Percentiles rank a stretch among this genome's conserved stretches.
phyloP scores from a whole-genome alignment of 2,113 vertebrate genomes.

The Podiceps cristatus region DNA sequence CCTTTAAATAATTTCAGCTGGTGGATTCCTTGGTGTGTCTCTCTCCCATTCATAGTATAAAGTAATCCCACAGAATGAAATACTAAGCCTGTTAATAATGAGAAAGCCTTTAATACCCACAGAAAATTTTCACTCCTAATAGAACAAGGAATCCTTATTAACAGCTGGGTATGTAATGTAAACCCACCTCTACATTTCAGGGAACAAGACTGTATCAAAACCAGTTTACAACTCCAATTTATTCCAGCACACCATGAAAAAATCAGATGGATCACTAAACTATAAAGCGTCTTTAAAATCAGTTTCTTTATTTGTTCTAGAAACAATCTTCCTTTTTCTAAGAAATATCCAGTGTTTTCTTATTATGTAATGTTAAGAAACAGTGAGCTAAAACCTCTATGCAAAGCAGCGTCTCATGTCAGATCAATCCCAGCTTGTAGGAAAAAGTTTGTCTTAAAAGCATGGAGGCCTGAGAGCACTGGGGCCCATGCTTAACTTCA shows the following conservation, averaged over 20 bases:
- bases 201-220: neutral
- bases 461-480: neutral
- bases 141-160: neutral
- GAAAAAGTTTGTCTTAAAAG: neutral
- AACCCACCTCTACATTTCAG: neutral
- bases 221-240: neutral
- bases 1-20: neutral
- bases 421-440: neutral
- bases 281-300: neutral
- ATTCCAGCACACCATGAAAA: neutral
- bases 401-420: neutral
- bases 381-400: neutral
- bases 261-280: neutral
- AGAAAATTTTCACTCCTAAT: neutral
- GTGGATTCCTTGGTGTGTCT: neutral
- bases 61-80: neutral
- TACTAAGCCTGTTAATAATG: neutral
- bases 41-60: neutral
- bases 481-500: neutral
- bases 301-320: neutral
- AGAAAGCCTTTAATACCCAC: neutral
- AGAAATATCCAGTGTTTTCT: neutral
- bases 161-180: rapidly evolving
- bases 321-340: neutral
- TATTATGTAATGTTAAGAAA: neutral